Conservation (phyloP, 2,113 vertebrate species). For the Calidris pygmaea region DNA sequence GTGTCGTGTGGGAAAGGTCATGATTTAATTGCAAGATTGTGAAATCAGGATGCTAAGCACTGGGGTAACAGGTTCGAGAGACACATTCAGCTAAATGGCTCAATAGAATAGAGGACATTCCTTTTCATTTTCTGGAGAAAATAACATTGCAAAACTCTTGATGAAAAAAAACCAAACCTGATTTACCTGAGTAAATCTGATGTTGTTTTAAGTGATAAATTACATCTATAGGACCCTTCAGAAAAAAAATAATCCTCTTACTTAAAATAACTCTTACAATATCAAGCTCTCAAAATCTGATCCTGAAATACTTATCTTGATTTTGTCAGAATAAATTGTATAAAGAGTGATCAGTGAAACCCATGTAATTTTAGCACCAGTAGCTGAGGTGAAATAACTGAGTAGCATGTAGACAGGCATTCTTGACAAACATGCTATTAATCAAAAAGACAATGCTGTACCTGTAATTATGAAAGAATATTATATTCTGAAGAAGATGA, state of each 20-base stretch:
- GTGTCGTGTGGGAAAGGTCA: constrained; percentile 44
- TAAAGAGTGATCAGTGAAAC: neutral
- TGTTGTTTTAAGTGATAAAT: neutral
- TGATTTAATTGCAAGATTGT: constrained; percentile 62
- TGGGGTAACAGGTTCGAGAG: constrained; percentile 31
- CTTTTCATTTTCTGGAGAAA: constrained; percentile 43
- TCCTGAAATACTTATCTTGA: neutral
- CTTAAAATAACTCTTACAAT: constrained; percentile 5
- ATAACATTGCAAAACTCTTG: constrained; percentile 11
- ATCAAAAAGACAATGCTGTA: neutral
- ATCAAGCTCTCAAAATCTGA: constrained; percentile 2
- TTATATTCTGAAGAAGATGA: neutral
- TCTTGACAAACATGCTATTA: constrained; percentile 28
- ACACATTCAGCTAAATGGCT: constrained; percentile 8
- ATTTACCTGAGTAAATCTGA: constrained; percentile 4
- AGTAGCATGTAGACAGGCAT: neutral
- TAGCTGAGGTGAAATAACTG: neutral
- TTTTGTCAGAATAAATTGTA: neutral
- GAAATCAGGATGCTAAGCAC: constrained; percentile 38
- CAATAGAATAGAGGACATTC: neutral
- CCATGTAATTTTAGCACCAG: neutral
- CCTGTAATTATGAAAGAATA: constrained; percentile 40
- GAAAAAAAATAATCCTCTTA: neutral
- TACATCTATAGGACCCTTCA: neutral
- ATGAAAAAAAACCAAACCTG: neutral